Conservation (phyloP, 2,888 invertebrate genomes). For the Scrobipalpa atriplicella region DNA sequence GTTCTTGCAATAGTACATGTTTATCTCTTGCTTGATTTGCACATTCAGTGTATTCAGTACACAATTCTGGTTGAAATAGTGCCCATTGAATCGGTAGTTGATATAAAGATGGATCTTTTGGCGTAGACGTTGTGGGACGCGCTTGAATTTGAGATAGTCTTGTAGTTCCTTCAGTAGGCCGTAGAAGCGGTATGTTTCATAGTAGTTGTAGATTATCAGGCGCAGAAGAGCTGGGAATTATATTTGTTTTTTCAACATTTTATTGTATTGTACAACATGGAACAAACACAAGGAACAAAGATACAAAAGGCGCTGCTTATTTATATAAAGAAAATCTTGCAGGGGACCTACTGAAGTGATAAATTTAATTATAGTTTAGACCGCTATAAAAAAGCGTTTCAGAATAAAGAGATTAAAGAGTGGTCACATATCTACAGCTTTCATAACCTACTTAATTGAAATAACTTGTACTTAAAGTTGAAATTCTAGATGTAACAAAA, state of each 20-base stretch:
- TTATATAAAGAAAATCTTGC: too few relatives aligned
- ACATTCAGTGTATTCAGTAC: conserved; percentile 63
- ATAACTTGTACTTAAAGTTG: too few relatives aligned
- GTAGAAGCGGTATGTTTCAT: conserved; percentile 50
- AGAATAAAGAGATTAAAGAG: too few relatives aligned
- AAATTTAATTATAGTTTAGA: too few relatives aligned
- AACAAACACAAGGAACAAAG: too few relatives aligned
- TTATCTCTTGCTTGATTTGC: conserved; percentile 79
- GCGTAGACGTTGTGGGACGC: conserved; percentile 51
- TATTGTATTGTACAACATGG: too few relatives aligned
- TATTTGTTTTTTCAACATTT: not conserved
- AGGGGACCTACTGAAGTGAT: too few relatives aligned
- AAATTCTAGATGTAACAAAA: too few relatives aligned
- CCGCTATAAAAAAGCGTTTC: too few relatives aligned
- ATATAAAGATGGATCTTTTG: conserved; percentile 56
- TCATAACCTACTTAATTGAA: too few relatives aligned
- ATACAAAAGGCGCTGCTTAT: too few relatives aligned
- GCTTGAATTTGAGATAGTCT: conserved; percentile 52
- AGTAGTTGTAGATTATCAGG: conserved; percentile 51
- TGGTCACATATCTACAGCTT: too few relatives aligned
- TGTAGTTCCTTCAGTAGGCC: conserved; percentile 54
- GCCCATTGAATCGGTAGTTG: conserved; percentile 60
- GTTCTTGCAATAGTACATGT: conserved; percentile 77
- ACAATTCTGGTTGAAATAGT: conserved; percentile 56
- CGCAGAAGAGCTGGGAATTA: conserved; percentile 43